Percentiles rank a stretch among this genome's conserved stretches.
Evolutionary conservation across 2,888 invertebrate genomes (phyloP).

Genomic region (Crossocerus cetratus): DNA sequence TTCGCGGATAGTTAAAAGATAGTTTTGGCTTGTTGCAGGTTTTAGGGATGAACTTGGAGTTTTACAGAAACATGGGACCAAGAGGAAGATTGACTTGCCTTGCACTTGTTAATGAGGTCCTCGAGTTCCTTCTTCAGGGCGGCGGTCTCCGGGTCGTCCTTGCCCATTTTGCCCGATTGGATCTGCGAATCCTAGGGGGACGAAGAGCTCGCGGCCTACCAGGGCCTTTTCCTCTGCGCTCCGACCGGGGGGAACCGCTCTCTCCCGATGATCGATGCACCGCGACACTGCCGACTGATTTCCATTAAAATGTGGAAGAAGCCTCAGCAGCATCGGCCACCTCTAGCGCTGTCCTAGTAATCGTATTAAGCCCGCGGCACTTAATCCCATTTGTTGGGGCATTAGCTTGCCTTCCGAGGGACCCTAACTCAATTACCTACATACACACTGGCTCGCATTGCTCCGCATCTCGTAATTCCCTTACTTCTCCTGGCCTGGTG

Average conservation of each 20-base stretch:
- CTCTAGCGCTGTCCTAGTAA: slow-evolving; percentile 70
- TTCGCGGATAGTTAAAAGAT: background rate
- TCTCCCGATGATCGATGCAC: slow-evolving; percentile 51
- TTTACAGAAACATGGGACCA: too few relatives aligned
- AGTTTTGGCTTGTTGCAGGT: too few relatives aligned
- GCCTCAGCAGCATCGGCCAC: slow-evolving; percentile 67
- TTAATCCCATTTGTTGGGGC: slow-evolving; percentile 73
- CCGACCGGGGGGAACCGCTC: slow-evolving; percentile 37
- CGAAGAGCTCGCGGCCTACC: background rate
- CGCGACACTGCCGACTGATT: slow-evolving; percentile 58
- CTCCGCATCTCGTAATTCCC: slow-evolving; percentile 13
- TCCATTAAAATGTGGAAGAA: slow-evolving; percentile 67
- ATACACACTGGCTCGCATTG: slow-evolving; percentile 45
- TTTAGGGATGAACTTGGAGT: too few relatives aligned
- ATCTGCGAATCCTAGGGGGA: background rate
- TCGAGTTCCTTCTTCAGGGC: slow-evolving; percentile 89
- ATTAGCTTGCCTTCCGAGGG: slow-evolving; percentile 63
- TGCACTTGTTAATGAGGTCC: slow-evolving; percentile 86
- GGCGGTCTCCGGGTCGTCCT: slow-evolving; percentile 89
- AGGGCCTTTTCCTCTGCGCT: background rate
- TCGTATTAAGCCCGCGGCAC: slow-evolving; percentile 70
- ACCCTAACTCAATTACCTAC: slow-evolving; percentile 69
- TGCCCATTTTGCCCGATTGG: slow-evolving; percentile 82
- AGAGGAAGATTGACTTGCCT: slow-evolving; percentile 80
- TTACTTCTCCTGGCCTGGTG: background rate